Evolutionary conservation across 2,113 vertebrate species (phyloP).

Genomic region (Triplophysa dalaica): DNA sequence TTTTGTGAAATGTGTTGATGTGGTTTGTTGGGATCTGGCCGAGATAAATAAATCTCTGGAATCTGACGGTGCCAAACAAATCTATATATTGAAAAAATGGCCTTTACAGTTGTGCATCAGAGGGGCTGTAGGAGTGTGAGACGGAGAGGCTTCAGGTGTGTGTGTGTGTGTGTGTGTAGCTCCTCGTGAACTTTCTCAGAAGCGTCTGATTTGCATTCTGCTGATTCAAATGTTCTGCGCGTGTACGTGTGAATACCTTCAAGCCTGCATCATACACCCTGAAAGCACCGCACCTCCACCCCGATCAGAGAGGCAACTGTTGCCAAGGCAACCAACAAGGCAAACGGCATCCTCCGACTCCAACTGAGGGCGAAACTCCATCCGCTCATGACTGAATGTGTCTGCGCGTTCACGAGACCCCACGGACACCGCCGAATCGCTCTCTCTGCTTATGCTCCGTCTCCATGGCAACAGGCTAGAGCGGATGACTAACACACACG

Average conservation of each 20-base stretch:
- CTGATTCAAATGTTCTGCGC: conserved; percentile 40
- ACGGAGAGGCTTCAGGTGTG: too few species aligned
- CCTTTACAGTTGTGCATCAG: too few species aligned
- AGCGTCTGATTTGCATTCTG: neutral
- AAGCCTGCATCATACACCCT: conserved; percentile 43
- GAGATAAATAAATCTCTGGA: too few species aligned
- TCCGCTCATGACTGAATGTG: conserved; percentile 4
- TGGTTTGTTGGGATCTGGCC: too few species aligned
- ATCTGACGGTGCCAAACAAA: too few species aligned
- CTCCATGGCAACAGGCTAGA: conserved; percentile 58
- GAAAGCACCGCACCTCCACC: conserved; percentile 46
- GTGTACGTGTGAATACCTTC: conserved; percentile 19
- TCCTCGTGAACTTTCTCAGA: neutral
- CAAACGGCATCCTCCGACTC: conserved; percentile 49
- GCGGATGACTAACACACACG: conserved; percentile 30
- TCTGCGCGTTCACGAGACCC: conserved; percentile 45
- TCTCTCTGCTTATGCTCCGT: conserved; percentile 35
- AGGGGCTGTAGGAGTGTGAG: too few species aligned
- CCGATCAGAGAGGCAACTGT: conserved; percentile 44
- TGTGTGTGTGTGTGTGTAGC: too few species aligned
- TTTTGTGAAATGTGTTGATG: too few species aligned
- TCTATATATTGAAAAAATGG: too few species aligned
- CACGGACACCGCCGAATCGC: conserved; percentile 39
- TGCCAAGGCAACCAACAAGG: conserved; percentile 49
- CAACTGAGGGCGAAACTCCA: conserved; percentile 41